phyloP scores from a whole-genome alignment of 2,113 vertebrate species.

The Tachuris rubrigastra region DNA sequence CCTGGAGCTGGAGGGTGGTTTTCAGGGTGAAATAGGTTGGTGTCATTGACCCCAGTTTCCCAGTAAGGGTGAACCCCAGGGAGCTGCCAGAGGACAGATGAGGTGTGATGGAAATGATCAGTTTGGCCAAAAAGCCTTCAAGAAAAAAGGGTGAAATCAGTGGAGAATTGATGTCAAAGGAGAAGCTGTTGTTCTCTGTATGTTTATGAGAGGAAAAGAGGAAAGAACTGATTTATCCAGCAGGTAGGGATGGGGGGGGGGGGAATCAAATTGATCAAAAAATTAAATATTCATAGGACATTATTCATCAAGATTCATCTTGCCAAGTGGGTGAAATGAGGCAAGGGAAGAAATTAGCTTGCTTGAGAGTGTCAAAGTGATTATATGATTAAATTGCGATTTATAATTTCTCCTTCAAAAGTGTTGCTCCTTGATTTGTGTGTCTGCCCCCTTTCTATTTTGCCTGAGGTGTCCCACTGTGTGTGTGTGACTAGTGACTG shows the following conservation, averaged over 20 bases:
- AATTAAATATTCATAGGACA: conserved; percentile 85
- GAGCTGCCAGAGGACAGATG: not conserved
- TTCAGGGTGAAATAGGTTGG: not conserved
- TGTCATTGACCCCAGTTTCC: rapidly evolving
- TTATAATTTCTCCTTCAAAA: conserved; percentile 83
- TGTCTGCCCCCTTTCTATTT: conserved; percentile 51
- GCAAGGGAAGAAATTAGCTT: conserved; percentile 85
- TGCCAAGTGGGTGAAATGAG: conserved; percentile 82
- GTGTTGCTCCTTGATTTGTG: conserved; percentile 77
- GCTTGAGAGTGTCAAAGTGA: conserved; percentile 87
- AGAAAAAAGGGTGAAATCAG: not conserved
- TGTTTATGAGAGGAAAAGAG: not conserved
- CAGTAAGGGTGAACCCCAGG: not conserved
- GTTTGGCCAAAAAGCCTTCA: not conserved
- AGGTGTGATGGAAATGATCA: rapidly evolving
- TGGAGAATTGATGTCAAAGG: not conserved
- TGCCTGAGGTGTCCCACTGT: not conserved
- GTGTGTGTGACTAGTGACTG: not conserved
- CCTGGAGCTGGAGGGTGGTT: rapidly evolving
- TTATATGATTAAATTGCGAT: conserved; percentile 86
- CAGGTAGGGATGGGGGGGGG: conserved; percentile 66
- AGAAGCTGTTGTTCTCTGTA: not conserved
- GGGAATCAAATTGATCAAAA: conserved; percentile 76
- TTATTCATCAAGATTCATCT: conserved; percentile 86
- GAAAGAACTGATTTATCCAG: conserved; percentile 54